These are phyloP conservation scores for Lamellibrachia columna DNA, from an alignment of 2,888 invertebrate species.

Conservation along the genomic window DNA sequence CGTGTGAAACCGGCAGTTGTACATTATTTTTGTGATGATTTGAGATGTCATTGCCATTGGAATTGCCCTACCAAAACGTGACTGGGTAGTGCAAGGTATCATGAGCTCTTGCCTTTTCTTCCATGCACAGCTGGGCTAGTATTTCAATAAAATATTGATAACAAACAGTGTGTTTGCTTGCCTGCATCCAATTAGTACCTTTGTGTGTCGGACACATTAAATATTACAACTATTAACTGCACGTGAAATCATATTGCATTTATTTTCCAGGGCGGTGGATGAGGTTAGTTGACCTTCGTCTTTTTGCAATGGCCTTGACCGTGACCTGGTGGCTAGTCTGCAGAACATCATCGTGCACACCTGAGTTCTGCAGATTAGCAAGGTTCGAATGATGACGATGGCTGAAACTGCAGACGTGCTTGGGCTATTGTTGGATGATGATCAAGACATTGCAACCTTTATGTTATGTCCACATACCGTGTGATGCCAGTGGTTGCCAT, in stretches of 20 bases:
- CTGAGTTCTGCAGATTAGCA: neutral
- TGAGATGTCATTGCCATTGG: no score
- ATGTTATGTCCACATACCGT: neutral
- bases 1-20: no score
- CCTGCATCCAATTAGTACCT: no score
- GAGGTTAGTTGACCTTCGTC: slow-evolving; percentile 6
- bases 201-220: neutral
- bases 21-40: no score
- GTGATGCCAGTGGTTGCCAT: no score
- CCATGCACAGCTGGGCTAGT: no score
- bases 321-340: neutral
- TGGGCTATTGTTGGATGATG: neutral
- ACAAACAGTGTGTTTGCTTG: no score
- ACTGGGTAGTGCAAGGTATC: no score
- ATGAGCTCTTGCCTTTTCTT: no score
- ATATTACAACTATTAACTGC: neutral
- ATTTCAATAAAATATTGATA: no score
- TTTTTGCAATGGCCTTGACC: slow-evolving; percentile 8
- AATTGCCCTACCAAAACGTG: no score
- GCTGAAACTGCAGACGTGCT: slow-evolving; percentile 10
- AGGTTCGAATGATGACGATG: neutral
- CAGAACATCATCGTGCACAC: neutral
- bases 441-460: neutral
- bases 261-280: neutral
- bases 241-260: neutral